Conservation (phyloP, 2,888 invertebrate genomes). For the Caenorhabditis parvicauda region DNA sequence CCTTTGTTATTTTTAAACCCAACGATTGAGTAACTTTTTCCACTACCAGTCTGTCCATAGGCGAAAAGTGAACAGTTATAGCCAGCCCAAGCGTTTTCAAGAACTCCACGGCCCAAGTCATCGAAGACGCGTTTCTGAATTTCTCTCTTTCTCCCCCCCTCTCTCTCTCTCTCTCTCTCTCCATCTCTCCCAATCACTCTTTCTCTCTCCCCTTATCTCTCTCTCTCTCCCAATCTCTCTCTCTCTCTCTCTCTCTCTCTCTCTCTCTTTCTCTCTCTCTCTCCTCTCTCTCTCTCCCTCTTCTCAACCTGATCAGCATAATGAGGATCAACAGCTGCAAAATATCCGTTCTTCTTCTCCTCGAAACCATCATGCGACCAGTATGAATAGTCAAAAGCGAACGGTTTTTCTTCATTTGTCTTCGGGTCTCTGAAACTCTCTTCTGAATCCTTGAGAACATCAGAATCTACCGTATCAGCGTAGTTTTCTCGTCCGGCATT, state of each 20-base stretch:
- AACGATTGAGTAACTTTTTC: constrained; percentile 70
- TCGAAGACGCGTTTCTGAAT: constrained; percentile 67
- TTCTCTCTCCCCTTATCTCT: too few species aligned
- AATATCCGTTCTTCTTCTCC: constrained; percentile 65
- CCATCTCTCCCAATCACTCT: background rate
- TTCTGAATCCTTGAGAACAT: background rate
- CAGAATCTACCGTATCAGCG: constrained; percentile 60
- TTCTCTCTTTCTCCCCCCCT: background rate
- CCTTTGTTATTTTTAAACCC: constrained; percentile 68
- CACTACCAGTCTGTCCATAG: constrained; percentile 69
- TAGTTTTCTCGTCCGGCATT: constrained; percentile 64
- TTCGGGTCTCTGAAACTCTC: constrained; percentile 63
- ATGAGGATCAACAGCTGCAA: constrained; percentile 62
- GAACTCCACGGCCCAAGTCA: constrained; percentile 67
- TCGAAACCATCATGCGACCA: constrained; percentile 70
- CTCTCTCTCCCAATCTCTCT: background rate
- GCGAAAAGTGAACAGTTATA: constrained; percentile 70
- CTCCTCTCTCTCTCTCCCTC: background rate
- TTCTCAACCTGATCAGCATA: constrained; percentile 67
- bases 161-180: background rate
- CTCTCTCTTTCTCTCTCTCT: background rate
- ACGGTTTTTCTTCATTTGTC: constrained; percentile 64
- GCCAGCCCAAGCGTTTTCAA: constrained; percentile 68
- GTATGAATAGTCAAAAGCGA: constrained; percentile 69
- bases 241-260: background rate